Conservation (phyloP, 30 jellyfish, hydroid and myxozoan genomes). For the Aurelia sp. region DNA sequence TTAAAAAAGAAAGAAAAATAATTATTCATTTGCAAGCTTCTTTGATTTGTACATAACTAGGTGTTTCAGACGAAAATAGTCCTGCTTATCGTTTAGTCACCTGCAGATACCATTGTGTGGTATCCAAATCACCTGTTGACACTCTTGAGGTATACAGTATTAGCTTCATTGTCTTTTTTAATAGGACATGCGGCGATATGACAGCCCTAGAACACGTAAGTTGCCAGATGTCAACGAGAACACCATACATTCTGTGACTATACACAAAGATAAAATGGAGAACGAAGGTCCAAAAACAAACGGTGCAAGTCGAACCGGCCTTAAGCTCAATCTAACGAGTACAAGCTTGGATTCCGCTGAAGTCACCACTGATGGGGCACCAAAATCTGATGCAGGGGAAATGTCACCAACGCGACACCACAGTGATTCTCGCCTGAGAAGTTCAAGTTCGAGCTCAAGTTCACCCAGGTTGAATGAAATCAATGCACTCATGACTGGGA, state of each 20-base stretch:
- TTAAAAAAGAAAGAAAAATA: too few species aligned
- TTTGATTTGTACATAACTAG: too few species aligned
- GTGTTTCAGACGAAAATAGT: too few species aligned
- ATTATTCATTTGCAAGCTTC: too few species aligned
- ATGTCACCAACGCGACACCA: conserved; percentile 34
- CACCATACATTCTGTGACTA: too few species aligned
- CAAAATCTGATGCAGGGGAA: conserved; percentile 4
- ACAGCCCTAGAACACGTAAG: conserved; percentile 44
- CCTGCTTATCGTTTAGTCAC: not conserved
- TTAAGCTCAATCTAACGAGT: conserved; percentile 32
- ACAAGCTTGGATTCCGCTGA: conserved; percentile 31
- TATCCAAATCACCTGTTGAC: not conserved
- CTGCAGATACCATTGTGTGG: not conserved
- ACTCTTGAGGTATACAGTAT: not conserved
- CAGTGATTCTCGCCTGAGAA: not conserved
- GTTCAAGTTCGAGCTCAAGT: conserved; percentile 30
- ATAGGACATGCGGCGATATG: conserved; percentile 65
- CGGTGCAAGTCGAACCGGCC: not conserved
- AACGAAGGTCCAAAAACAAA: conserved; percentile 25
- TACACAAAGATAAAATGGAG: conserved; percentile 33
- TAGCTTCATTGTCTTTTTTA: not conserved
- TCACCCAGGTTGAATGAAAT: conserved; percentile 54
- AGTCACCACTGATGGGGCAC: not conserved
- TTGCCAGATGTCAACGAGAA: conserved; percentile 46
- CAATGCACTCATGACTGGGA: conserved; percentile 22